phyloP scores from a whole-genome alignment of 2,113 vertebrate species.

The human (Homo sapiens) region DNA sequence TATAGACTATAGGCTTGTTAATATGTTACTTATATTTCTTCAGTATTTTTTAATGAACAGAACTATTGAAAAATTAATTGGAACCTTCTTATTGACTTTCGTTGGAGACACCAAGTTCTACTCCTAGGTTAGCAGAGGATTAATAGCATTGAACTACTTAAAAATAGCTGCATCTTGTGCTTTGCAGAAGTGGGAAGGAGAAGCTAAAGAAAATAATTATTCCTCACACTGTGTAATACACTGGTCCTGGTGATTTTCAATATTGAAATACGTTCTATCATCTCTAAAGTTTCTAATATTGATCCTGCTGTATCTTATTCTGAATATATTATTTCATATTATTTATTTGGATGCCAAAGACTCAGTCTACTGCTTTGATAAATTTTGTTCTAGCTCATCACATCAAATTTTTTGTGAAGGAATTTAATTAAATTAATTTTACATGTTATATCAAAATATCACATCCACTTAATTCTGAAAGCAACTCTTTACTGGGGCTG shows the following conservation, averaged over 20 bases:
- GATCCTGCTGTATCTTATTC: neutral
- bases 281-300: constrained; percentile 36
- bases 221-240: constrained; percentile 38
- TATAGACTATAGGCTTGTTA: constrained; percentile 5
- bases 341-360: constrained; percentile 1
- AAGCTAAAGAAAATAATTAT: constrained; percentile 45
- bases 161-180: constrained; percentile 5
- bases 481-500: neutral
- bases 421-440: constrained; percentile 41
- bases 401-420: neutral
- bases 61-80: constrained; percentile 43
- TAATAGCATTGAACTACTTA: constrained; percentile 57
- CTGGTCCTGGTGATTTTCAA: constrained; percentile 35
- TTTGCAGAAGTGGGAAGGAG: neutral
- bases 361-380: neutral
- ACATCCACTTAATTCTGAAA: neutral
- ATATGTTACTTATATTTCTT: constrained; percentile 9
- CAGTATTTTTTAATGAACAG: constrained; percentile 28
- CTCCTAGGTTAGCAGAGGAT: constrained; percentile 35
- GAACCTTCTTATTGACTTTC: constrained; percentile 15
- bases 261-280: neutral
- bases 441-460: neutral
- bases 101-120: constrained; percentile 37
- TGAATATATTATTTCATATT: neutral
- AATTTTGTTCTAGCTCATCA: neutral